Percentiles rank a stretch among this genome's conserved stretches.
phyloP scores from a whole-genome alignment of 1,140 invertebrate genomes.

The Drosophila orena region DNA sequence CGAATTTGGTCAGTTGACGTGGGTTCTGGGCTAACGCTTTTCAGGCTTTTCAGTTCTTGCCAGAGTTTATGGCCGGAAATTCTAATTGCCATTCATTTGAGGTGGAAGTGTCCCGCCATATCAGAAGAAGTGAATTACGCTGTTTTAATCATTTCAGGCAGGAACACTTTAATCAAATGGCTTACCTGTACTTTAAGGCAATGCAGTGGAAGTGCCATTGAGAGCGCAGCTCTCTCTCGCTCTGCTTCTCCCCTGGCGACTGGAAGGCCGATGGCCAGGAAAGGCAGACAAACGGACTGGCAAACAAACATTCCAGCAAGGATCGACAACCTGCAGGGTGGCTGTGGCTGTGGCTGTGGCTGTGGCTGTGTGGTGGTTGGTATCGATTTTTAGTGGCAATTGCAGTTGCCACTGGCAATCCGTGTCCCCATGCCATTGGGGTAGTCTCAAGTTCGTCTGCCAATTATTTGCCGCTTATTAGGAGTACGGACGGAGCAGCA shows the following conservation, averaged over 20 bases:
- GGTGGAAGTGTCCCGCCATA: slow-evolving; percentile 22
- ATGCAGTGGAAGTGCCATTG: slow-evolving; percentile 27
- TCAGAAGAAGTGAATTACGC: slow-evolving; percentile 19
- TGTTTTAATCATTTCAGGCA: slow-evolving; percentile 10
- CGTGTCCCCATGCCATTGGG: slow-evolving; percentile 58
- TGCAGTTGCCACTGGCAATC: slow-evolving; percentile 49
- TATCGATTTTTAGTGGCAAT: slow-evolving; percentile 78
- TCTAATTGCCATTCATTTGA: slow-evolving; percentile 65
- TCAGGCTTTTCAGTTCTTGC: slow-evolving; percentile 46
- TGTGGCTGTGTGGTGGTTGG: slow-evolving; percentile 28
- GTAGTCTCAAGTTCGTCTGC: slow-evolving; percentile 82
- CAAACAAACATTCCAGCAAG: slow-evolving; percentile 66
- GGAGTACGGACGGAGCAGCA: slow-evolving; percentile 21
- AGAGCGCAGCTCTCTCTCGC: slow-evolving; percentile 22
- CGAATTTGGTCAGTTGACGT: slow-evolving; percentile 59
- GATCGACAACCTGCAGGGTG: slow-evolving; percentile 76
- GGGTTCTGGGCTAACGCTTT: slow-evolving; percentile 73
- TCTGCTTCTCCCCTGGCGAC: slow-evolving; percentile 4
- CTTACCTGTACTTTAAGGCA: slow-evolving; percentile 42
- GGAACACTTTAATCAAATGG: slow-evolving; percentile 25
- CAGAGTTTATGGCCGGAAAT: slow-evolving; percentile 72
- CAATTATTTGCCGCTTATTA: slow-evolving; percentile 83
- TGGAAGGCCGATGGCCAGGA: slow-evolving; percentile 38
- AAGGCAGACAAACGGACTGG: slow-evolving; percentile 10
- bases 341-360: slow-evolving; percentile 20